Evolutionary conservation across 2,797 vertebrate genomes (phyloP), one percentile per base, ranked within the genome.

Genomic region (Amazona ochrocephala): DNA sequence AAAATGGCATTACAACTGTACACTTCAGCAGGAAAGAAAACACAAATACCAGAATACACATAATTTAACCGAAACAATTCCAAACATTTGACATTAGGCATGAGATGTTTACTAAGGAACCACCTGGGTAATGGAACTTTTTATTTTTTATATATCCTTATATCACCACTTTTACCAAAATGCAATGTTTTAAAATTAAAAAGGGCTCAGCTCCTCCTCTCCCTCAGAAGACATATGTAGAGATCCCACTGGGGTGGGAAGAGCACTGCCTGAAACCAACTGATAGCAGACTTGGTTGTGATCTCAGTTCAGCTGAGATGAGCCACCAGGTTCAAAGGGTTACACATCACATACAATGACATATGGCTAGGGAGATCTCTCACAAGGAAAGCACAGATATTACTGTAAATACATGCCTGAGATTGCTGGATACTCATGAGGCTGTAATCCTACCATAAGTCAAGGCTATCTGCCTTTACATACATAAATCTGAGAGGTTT

Each of bases 321-420:
- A 80, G 27, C 34, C 30, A 54, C 18, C 23, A 11, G 1, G 15
- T 60, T 58, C 45, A 68, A 5, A 3, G 13, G 32, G 34, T 68
- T 81, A 50, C 0, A 3, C 42, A 13, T 81, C 39, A 48, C 0
- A 0, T 24, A 4, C 9, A 42, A 29, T 5, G 7, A 34, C 22
- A 18, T 4, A 48, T 62, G 5, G 34, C 34, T 45, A 51, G 27
- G 80, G 45, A 65, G 48, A 39, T 58, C 5, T 53, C 61, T 62
- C 41, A n/a, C 17, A 32, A 58, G 39, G 45, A 73, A 73, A 8
- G 8, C 58, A 61, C 3, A 87, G 42, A 44, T 42, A 26, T 6
- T 48, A 60, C 23, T 80, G 45, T n/a, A 89, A 84, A 85, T 13
- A 80, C 32, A 37, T 0, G 1, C 7, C 53, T 56, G 74, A 79